phyloP scores from a whole-genome alignment of 1,140 invertebrate species.

The Drosophila erecta region DNA sequence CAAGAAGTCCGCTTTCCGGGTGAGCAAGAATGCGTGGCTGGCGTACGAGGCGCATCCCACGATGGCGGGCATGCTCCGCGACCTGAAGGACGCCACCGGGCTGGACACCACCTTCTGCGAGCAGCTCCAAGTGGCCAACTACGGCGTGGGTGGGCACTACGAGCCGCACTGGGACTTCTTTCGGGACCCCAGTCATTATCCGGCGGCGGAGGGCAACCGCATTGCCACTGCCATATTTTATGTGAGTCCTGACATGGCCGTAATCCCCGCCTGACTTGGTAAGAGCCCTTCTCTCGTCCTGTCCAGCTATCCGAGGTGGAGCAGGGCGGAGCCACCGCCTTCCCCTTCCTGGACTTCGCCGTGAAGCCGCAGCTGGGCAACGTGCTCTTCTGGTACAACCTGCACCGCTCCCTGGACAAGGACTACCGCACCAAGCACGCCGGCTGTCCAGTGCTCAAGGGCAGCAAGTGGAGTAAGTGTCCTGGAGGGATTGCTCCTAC shows the following conservation, averaged over 20 bases:
- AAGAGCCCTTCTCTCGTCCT: background rate
- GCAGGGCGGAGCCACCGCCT: conserved; percentile 97
- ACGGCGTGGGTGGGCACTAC: conserved; percentile 90
- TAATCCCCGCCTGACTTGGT: conserved; percentile 11
- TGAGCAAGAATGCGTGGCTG: conserved; percentile 99
- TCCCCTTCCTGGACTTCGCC: conserved; percentile 93
- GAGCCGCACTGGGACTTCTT: conserved; percentile 89
- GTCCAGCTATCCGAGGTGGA: conserved; percentile 96
- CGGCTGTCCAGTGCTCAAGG: conserved; percentile 98
- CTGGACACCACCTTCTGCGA: conserved; percentile 93
- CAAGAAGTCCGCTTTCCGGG: conserved; percentile 91
- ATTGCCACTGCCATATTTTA: conserved; percentile 82
- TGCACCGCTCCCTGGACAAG: conserved; percentile 95
- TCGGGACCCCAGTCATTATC: conserved; percentile 74
- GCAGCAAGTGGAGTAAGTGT: conserved; percentile 95
- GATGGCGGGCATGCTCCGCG: conserved; percentile 90
- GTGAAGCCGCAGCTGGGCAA: conserved; percentile 95
- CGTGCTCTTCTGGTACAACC: conserved; percentile 98
- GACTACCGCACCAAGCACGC: conserved; percentile 97
- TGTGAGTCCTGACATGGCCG: conserved; percentile 85
- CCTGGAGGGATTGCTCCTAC: too few species aligned
- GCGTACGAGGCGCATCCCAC: conserved; percentile 91
- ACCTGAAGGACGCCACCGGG: conserved; percentile 92
- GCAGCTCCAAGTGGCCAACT: conserved; percentile 88
- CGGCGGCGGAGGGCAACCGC: conserved; percentile 90